Conservation (phyloP, 2,888 invertebrate genomes). For the Scaeva pyrastri region DNA sequence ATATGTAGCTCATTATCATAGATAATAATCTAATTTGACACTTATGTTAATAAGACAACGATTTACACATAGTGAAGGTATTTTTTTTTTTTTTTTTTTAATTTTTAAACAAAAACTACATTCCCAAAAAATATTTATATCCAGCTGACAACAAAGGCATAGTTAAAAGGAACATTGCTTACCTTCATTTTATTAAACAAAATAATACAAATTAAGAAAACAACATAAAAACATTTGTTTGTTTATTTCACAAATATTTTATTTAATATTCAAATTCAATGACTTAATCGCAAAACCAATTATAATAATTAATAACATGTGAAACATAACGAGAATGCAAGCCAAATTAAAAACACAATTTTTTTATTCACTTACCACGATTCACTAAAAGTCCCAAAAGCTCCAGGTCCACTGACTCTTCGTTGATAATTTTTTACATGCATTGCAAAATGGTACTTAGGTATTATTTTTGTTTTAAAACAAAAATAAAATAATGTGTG, state of each 20-base stretch:
- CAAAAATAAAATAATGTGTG: conserved; percentile 26
- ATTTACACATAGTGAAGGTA: conserved; percentile 36
- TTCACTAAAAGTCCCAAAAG: conserved; percentile 83
- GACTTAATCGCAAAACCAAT: conserved; percentile 3
- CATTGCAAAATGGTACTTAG: conserved; percentile 78
- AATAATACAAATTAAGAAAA: not conserved
- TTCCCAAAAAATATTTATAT: conserved; percentile 43
- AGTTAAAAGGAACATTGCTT: conserved; percentile 49
- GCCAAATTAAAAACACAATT: conserved; percentile 17
- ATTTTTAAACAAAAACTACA: conserved; percentile 7
- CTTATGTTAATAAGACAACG: conserved; percentile 22
- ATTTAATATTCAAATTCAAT: conserved; percentile 4
- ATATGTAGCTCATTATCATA: conserved; percentile 8
- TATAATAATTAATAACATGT: conserved; percentile 7
- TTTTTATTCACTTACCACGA: conserved; percentile 80
- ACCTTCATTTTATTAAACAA: conserved; percentile 25
- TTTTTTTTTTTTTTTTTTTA: conserved; percentile 8
- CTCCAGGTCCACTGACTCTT: conserved; percentile 84
- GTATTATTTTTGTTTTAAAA: conserved; percentile 41
- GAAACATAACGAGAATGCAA: conserved; percentile 41
- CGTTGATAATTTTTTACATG: conserved; percentile 84
- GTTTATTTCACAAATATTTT: not conserved
- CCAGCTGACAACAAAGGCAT: conserved; percentile 34
- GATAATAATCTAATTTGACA: conserved; percentile 28
- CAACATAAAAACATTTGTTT: not conserved